Evolutionary conservation across 2,888 invertebrate species (phyloP).

Genomic region (Nemoura dubitans): DNA sequence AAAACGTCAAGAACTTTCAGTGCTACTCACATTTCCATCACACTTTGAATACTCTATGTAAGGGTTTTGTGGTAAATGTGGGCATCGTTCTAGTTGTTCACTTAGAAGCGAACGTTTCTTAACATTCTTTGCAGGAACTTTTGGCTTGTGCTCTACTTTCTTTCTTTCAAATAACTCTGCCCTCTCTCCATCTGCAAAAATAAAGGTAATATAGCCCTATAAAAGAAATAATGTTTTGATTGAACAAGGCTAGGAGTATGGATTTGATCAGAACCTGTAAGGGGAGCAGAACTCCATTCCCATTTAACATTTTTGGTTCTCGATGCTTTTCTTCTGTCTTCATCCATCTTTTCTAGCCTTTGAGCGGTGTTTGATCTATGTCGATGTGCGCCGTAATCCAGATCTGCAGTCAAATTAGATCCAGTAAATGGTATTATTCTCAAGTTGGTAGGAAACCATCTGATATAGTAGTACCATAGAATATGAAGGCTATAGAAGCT

Average conservation of each 20-base stretch:
- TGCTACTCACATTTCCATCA: constrained; percentile 75
- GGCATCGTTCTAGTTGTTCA: constrained; percentile 79
- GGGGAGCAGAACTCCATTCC: constrained; percentile 66
- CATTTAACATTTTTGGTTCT: constrained; percentile 81
- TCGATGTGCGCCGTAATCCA: constrained; percentile 65
- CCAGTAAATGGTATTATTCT: constrained; percentile 22
- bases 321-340: constrained; percentile 81
- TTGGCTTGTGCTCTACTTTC: constrained; percentile 57
- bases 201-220: neutral
- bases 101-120: constrained; percentile 72
- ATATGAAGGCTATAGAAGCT: no score
- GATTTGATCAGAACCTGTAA: constrained; percentile 57
- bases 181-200: constrained; percentile 64
- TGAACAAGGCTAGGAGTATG: no score
- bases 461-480: no score
- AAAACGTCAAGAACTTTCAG: neutral
- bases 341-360: constrained; percentile 87
- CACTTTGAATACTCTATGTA: constrained; percentile 91
- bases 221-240: no score
- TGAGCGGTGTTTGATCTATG: constrained; percentile 89
- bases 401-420: constrained; percentile 56
- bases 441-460: no score
- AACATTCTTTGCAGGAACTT: constrained; percentile 50
- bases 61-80: constrained; percentile 82
- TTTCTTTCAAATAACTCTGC: constrained; percentile 62